Evolutionary conservation across 1,140 invertebrate species (phyloP).

Genomic region (Neodiprion lecontei): DNA sequence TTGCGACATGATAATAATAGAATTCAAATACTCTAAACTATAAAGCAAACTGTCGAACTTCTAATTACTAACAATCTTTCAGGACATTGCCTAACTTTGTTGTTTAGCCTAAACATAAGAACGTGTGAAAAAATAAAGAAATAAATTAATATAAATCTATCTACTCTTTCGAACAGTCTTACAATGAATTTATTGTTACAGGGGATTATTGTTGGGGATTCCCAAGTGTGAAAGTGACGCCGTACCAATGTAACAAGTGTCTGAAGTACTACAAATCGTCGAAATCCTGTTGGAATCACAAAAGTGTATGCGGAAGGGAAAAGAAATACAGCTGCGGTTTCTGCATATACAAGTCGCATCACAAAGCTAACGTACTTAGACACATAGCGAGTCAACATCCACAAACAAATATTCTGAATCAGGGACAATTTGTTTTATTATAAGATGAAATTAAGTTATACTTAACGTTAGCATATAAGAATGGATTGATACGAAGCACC

Average conservation of each 20-base stretch:
- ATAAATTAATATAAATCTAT: too few species aligned
- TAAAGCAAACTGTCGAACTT: too few species aligned
- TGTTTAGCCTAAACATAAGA: too few species aligned
- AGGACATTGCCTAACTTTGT: too few species aligned
- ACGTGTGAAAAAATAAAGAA: too few species aligned
- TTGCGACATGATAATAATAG: too few species aligned
- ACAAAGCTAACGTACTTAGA: constrained; percentile 59
- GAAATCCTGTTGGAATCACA: constrained; percentile 32
- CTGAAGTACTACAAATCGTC: constrained; percentile 38
- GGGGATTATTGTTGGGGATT: constrained; percentile 25
- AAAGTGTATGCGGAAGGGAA: constrained; percentile 56
- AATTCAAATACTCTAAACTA: too few species aligned
- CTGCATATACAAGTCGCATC: constrained; percentile 59
- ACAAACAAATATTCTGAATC: constrained; percentile 23
- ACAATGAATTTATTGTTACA: constrained; percentile 42
- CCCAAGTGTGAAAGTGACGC: constrained; percentile 16
- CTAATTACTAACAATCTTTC: too few species aligned
- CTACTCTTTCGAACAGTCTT: constrained; percentile 31
- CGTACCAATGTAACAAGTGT: constrained; percentile 39
- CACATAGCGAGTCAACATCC: constrained; percentile 58
- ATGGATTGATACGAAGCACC: too few species aligned
- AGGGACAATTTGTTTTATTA: background rate
- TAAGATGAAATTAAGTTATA: background rate
- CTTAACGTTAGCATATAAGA: too few species aligned
- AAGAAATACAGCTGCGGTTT: constrained; percentile 58